These are phyloP conservation scores for Fabriciana adippe DNA, from an alignment of 2,888 invertebrate genomes.

Conservation along the genomic window DNA sequence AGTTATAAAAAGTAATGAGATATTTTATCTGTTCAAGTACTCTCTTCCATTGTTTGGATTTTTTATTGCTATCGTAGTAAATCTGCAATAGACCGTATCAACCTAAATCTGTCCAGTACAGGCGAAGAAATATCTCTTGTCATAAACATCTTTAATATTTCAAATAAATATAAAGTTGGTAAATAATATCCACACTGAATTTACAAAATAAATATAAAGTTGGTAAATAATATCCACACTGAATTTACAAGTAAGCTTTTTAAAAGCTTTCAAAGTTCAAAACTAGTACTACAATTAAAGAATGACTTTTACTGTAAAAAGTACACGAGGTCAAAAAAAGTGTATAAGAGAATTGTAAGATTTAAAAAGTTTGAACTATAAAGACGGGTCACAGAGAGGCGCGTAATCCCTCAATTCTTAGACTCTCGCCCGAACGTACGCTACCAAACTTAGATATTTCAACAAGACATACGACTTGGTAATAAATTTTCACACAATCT, in stretches of 20 bases:
- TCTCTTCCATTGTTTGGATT: slow-evolving; percentile 41
- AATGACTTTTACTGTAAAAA: background rate
- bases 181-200: background rate
- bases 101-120: slow-evolving; percentile 18
- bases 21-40: slow-evolving; percentile 64
- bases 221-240: background rate
- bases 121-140: slow-evolving; percentile 8
- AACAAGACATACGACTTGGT: slow-evolving; percentile 58
- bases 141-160: slow-evolving; percentile 5
- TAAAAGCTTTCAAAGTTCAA: too few relatives aligned
- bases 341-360: slow-evolving; percentile 2
- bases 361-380: slow-evolving; percentile 24
- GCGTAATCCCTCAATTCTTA: slow-evolving; percentile 47
- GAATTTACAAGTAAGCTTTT: too few relatives aligned
- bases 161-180: background rate
- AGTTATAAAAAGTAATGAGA: slow-evolving; percentile 73
- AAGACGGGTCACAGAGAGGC: slow-evolving; percentile 38
- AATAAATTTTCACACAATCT: slow-evolving; percentile 70
- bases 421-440: slow-evolving; percentile 45
- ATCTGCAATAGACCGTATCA: slow-evolving; percentile 32
- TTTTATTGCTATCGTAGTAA: slow-evolving; percentile 34
- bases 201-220: background rate
- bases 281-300: too few relatives aligned
- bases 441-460: slow-evolving; percentile 53
- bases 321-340: background rate